Evolutionary conservation across 2,113 vertebrate species (phyloP), one percentile per base, ranked within the genome.

Genomic region (Canis aureus): DNA sequence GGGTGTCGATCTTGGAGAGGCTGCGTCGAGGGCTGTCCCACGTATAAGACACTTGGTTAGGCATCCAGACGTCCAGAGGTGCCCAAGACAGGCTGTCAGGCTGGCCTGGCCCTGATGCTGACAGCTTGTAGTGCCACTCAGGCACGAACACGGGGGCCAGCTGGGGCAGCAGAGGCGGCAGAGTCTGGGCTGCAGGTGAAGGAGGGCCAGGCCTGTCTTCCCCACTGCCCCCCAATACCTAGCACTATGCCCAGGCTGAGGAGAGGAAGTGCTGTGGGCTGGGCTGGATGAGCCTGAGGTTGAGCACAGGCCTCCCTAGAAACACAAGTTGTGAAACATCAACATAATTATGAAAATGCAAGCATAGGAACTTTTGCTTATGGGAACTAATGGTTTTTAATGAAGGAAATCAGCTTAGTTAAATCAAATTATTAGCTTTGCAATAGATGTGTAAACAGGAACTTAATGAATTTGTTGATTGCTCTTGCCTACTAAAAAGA

Each of bases 331-430:
- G 96, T 96, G 97, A 97, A 97, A 98, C 43, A 29, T 69, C 95
- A 95, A 90, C 79, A 74, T 79, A 84, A 97, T 97, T 98, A 98
- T 80, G 97, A 97, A 97, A 95, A 97, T 93, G 96, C 94, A 96
- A 95, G 88, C 96, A 91, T 80, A 92, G 93, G 84, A 96, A 94
- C 84, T 93, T 93, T 93, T 97, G 94, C n/a, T 32, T 95, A 94
- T 97, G 91, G 98, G 73, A 97, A 93, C 97, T 98, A 98, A 98
- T 98, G 81, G 84, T 97, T 98, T 98, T 97, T 98, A 98, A 98
- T 98, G 97, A 98, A 96, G 96, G 85, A 91, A 98, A 97, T 97
- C 97, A 97, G 91, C 95, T 97, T 86, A 89, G 95, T 96, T 97
- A 97, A 96, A 97, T 96, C 96, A 97, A 95, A 97, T 97, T 97